A percentile compares a stretch with the other conserved stretches of the same genome.
Conservation (phyloP, 2,797 vertebrate genomes). For the Varecia variegata region DNA sequence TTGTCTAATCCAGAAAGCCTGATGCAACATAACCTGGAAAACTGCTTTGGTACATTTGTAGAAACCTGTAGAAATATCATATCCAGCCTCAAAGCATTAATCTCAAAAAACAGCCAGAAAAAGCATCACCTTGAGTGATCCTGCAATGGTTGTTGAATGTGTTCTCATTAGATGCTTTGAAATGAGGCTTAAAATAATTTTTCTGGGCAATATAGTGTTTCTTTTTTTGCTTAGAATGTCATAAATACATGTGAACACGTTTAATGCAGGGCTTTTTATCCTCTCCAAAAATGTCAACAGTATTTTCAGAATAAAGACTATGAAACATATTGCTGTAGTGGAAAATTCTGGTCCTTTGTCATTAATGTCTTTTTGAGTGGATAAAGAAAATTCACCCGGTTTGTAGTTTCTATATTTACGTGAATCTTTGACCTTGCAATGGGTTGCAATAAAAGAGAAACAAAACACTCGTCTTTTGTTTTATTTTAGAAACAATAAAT, state of each 20-base stretch:
- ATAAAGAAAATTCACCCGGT: conserved; percentile 81
- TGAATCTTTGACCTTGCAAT: conserved; percentile 84
- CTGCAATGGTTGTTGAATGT: conserved; percentile 76
- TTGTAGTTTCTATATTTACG: conserved; percentile 86
- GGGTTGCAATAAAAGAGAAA: conserved; percentile 83
- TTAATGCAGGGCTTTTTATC: conserved; percentile 83
- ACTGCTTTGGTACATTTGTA: conserved; percentile 79
- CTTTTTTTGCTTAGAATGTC: conserved; percentile 78
- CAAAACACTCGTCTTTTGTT: conserved; percentile 68
- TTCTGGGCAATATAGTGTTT: conserved; percentile 77
- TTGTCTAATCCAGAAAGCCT: conserved; percentile 81
- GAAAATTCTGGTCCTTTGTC: conserved; percentile 79
- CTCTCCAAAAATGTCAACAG: conserved; percentile 82
- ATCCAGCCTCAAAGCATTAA: conserved; percentile 77
- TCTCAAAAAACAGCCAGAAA: conserved; percentile 74
- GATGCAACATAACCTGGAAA: conserved; percentile 76
- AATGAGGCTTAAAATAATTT: conserved; percentile 82
- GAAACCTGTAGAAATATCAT: conserved; percentile 76
- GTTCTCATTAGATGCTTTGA: conserved; percentile 82
- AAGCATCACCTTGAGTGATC: conserved; percentile 57
- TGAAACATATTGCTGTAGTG: conserved; percentile 80
- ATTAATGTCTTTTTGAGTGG: conserved; percentile 81
- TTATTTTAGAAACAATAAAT: conserved; percentile 55
- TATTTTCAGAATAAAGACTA: conserved; percentile 85
- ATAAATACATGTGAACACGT: conserved; percentile 82